A percentile compares a stretch with the other conserved stretches of the same genome.
These are phyloP conservation scores for Eupithecia abbreviata DNA, from an alignment of 2,888 invertebrate species.

Conservation along the genomic window DNA sequence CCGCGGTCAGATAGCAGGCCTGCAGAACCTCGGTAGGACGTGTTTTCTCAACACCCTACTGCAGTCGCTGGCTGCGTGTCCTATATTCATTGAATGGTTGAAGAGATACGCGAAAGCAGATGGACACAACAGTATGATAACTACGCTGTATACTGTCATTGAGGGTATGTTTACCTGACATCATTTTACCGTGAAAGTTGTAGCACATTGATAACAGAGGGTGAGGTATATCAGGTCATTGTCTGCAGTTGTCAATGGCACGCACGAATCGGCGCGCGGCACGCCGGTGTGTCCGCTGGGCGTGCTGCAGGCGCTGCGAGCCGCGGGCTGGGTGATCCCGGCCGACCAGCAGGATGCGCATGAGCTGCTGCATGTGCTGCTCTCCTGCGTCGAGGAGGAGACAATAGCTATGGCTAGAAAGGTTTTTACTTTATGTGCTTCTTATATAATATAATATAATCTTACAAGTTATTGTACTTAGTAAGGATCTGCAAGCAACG, in stretches of 20 bases:
- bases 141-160: slow-evolving; percentile 89
- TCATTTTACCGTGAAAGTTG: neutral
- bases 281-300: slow-evolving; percentile 81
- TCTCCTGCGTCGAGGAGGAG: slow-evolving; percentile 96
- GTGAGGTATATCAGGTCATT: neutral
- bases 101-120: slow-evolving; percentile 85
- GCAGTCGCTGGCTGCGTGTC: slow-evolving; percentile 95
- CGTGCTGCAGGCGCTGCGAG: slow-evolving; percentile 89
- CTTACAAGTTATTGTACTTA: neutral
- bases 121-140: slow-evolving; percentile 88
- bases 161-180: slow-evolving; percentile 82
- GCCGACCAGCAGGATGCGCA: slow-evolving; percentile 97
- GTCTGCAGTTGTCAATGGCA: slow-evolving; percentile 87
- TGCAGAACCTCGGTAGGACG: slow-evolving; percentile 95
- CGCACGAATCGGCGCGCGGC: slow-evolving; percentile 86
- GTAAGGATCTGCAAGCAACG: neutral
- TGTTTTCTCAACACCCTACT: slow-evolving; percentile 96
- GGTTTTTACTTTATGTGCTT: slow-evolving; percentile 61
- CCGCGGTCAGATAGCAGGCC: slow-evolving; percentile 90
- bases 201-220: neutral
- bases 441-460: neutral
- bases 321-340: slow-evolving; percentile 93
- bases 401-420: slow-evolving; percentile 84
- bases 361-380: slow-evolving; percentile 94
- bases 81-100: slow-evolving; percentile 93